These are phyloP conservation scores for Laothoe populi DNA, from an alignment of 2,888 invertebrate genomes.

Conservation along the genomic window DNA sequence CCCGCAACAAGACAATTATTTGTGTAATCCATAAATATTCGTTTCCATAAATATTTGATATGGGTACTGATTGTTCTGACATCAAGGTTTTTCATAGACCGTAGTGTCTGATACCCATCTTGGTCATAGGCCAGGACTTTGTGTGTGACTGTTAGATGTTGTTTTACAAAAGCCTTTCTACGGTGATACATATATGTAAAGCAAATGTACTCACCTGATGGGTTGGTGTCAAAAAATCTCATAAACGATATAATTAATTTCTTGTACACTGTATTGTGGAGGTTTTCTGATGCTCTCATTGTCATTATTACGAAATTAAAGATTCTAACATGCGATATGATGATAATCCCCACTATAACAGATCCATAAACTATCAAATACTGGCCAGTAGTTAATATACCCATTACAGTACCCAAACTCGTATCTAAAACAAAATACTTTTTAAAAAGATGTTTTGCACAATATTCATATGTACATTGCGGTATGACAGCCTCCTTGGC, in stretches of 20 bases:
- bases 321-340: constrained; percentile 82
- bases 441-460: background rate
- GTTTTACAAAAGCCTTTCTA: background rate
- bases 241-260: constrained; percentile 88
- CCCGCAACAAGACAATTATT: no score
- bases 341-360: constrained; percentile 66
- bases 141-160: no score
- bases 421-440: constrained; percentile 49
- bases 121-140: no score
- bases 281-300: constrained; percentile 86
- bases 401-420: constrained; percentile 58
- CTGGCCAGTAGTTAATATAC: constrained; percentile 61
- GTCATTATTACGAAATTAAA: constrained; percentile 85
- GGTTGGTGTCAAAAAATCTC: constrained; percentile 91
- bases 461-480: no score
- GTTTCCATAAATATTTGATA: no score
- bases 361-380: constrained; percentile 67
- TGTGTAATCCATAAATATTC: no score
- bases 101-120: no score
- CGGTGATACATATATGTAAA: background rate
- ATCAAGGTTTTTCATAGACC: no score
- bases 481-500: no score
- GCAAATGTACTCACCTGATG: constrained; percentile 85
- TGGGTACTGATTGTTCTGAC: no score
- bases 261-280: constrained; percentile 91